Base-by-base conservation (phyloP, 2,797 vertebrate genomes). In the Coreius guichenoti region DNA sequence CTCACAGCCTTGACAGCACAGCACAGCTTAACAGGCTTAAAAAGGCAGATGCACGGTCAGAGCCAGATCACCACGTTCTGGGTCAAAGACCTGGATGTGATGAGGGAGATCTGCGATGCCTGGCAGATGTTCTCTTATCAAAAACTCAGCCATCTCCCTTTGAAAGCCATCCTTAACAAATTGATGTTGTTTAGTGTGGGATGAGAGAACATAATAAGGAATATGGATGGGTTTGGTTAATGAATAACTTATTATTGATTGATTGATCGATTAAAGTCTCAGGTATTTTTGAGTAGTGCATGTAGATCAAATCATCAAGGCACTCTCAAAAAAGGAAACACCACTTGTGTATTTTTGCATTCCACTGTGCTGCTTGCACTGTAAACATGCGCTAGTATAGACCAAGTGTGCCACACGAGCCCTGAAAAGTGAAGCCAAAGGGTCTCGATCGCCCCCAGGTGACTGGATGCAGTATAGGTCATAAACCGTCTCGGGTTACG, bases 1-100 rank as follows among this genome's bases (percentile, higher is more conserved):
- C 80, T 89, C 67, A 56, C 73, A 84, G 84, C 84, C 79, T 85
- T 54, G 56, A 76, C 31, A 73, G 75, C 70, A 69, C 75, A 83
- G 83, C 82, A 79, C 69, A 79, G 87, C 80, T 88, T 88, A 88
- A 88, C 87, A 69, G 69, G 87, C 87, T 86, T 88, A 83, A 83
- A 86, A 72, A 88, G 80, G 58, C 68, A 86, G 69, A 80, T 79
- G 80, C 33, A 21, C 36, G 47, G 54, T 69, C 56, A 33, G 47
- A 73, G 74, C 80, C 76, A 79, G 51, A 83, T 79, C 83, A 80
- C 84, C 77, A 68, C 61, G 39, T 88, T 83, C 80, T 85, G 87
- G 83, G 83, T 86, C 83, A 86, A 86, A 80, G 74, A 82, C 75
- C 80, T 80, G 36, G 49, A 72, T 69, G 54, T 77, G 83, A 87